Evolutionary conservation across 2,888 invertebrate genomes (phyloP), one percentile per base, ranked within the genome.

Genomic region (Camponotus fellah): DNA sequence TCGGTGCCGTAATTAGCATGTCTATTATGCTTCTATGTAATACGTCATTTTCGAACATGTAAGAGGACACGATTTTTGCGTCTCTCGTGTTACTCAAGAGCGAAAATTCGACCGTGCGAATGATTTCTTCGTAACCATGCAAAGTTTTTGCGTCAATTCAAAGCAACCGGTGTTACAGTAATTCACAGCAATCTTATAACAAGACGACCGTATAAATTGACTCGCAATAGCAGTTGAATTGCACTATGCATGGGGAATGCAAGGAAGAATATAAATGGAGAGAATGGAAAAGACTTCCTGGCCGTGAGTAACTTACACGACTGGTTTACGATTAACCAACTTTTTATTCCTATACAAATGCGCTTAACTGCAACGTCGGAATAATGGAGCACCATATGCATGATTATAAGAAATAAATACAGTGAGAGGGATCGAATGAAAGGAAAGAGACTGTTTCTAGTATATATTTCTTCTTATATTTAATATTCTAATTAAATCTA

Each of bases 311-410:
- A 26, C 37, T 77, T 77, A 68, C 49, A 53, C 40, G 68, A 77
- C 56, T 77, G 56, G 14, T 58, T 69, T 58, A 26, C 76, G 76
- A 76, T 76, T 58, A 69, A 69, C 40, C 58, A 69, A 77, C 69
- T 69, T 77, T 69, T 43, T 26, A 65, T 65, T 65, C n/a, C 65
- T 65, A 69, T 77, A 69, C 77, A 77, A 77, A 68, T 56, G 53
- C 56, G 77, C 9, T 32, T 68, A 68, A 69, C 77, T 69, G 32
- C 69, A 77, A 56, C 58, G 68, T 56, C 32, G 58, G n/a, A 21
- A 69, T 77, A 68, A 77, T 68, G 43, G 49, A 56, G 21, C 43
- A 21, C 56, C 3, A 40, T 43, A n/a, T 68, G 69, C 56, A n/a
- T 77, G 77, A 69, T 43, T 10, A 43, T 58, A 58, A 69, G 69